phyloP scores from a whole-genome alignment of 2,797 vertebrate genomes.

The Cheirogaleus major region DNA sequence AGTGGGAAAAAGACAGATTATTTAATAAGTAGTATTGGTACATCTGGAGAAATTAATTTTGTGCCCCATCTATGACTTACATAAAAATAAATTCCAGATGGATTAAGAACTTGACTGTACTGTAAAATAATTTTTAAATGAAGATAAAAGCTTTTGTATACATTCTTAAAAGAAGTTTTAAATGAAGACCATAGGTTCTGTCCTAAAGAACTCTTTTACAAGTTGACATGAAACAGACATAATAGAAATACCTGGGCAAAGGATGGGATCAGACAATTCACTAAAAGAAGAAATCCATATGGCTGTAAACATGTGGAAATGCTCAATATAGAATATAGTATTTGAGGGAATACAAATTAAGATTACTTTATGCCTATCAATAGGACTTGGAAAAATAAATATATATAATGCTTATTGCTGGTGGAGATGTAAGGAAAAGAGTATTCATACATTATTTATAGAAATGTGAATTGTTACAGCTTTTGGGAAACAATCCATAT shows the following conservation, averaged over 20 bases:
- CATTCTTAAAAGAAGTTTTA: not conserved
- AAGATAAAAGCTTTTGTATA: not conserved
- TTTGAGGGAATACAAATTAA: not conserved
- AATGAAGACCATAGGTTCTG: not conserved
- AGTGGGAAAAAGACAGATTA: not conserved
- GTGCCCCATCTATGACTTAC: not conserved
- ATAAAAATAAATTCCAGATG: not conserved
- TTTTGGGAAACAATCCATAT: not conserved
- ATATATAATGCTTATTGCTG: not conserved
- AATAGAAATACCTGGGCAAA: not conserved
- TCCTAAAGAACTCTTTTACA: not conserved
- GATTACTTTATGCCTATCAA: not conserved
- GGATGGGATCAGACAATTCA: not conserved
- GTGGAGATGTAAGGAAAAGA: not conserved
- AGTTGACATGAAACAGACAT: not conserved
- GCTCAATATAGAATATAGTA: not conserved
- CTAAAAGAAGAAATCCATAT: not conserved
- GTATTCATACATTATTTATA: not conserved
- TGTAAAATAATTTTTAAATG: not conserved
- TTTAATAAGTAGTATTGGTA: not conserved
- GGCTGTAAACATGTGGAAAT: not conserved
- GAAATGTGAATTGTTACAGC: not conserved
- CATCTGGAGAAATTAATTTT: not conserved
- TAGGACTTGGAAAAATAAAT: not conserved
- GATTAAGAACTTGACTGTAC: not conserved